Evolutionary conservation across 1,140 invertebrate species (phyloP).

Genomic region (Drosophila triauraria): DNA sequence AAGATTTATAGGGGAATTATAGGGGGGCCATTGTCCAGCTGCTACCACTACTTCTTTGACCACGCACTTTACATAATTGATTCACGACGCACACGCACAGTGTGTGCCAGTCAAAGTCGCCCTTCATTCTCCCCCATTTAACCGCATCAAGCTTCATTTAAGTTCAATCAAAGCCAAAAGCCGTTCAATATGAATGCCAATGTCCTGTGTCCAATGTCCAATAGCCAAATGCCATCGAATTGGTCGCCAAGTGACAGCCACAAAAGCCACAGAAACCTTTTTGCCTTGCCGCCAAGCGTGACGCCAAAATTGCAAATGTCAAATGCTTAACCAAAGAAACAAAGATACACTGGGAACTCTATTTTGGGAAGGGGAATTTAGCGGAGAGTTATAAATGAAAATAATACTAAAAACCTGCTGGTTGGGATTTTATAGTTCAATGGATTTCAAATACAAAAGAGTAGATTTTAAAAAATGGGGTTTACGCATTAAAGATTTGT

Average conservation of each 20-base stretch:
- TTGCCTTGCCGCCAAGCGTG: conserved; percentile 50
- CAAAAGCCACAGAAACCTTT: conserved; percentile 71
- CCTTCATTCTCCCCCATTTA: conserved; percentile 51
- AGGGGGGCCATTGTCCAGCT: not conserved
- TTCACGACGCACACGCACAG: not conserved
- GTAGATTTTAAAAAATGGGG: too few relatives aligned
- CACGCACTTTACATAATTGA: conserved; percentile 35
- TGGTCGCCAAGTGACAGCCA: conserved; percentile 67
- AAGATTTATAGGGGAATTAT: conserved; percentile 26
- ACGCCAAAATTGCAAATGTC: conserved; percentile 65
- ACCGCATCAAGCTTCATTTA: conserved; percentile 64
- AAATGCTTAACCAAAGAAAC: conserved; percentile 27
- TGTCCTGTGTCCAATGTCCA: conserved; percentile 48
- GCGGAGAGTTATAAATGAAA: not conserved
- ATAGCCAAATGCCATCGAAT: conserved; percentile 32
- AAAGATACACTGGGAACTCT: not conserved
- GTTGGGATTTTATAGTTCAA: too few relatives aligned
- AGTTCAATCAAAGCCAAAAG: conserved; percentile 69
- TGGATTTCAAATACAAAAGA: too few relatives aligned
- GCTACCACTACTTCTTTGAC: conserved; percentile 7
- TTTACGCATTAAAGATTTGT: too few relatives aligned
- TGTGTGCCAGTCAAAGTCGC: not conserved
- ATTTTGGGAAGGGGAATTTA: not conserved
- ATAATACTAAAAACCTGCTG: not conserved
- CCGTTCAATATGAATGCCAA: conserved; percentile 54